A percentile compares a stretch with the other conserved stretches of the same genome.
Evolutionary conservation across 1,140 invertebrate species (phyloP).

Genomic region (Hermetia illucens): DNA sequence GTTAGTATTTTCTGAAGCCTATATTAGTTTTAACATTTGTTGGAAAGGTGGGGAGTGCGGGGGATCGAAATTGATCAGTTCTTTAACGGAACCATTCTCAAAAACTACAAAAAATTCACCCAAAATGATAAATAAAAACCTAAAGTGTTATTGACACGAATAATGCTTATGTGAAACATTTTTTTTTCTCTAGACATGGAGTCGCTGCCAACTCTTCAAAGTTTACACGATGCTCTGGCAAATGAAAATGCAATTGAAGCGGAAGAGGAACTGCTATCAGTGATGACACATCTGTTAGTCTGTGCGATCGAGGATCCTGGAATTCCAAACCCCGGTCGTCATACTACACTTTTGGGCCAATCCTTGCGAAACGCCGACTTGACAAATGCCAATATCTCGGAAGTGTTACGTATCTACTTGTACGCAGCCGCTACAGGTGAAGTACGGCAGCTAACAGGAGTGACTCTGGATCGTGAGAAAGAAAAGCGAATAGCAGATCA

Average conservation of each 20-base stretch:
- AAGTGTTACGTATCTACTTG: conserved; percentile 79
- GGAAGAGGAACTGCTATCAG: conserved; percentile 74
- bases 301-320: conserved; percentile 92
- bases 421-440: conserved; percentile 75
- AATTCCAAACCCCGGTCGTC: conserved; percentile 72
- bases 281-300: conserved; percentile 78
- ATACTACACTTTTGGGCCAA: conserved; percentile 78
- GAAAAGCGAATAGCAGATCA: conserved; percentile 65
- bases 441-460: conserved; percentile 61
- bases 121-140: too few species aligned
- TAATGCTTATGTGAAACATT: too few species aligned
- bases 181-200: conserved; percentile 55
- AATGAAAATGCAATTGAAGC: conserved; percentile 55
- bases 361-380: conserved; percentile 84
- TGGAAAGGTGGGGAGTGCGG: too few species aligned
- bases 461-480: conserved; percentile 59
- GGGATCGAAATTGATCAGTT: too few species aligned
- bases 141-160: too few species aligned
- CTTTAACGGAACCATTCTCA: too few species aligned
- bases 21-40: too few species aligned
- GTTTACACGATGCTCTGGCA: conserved; percentile 70
- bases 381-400: conserved; percentile 80
- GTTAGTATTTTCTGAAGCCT: too few species aligned
- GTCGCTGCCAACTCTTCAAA: conserved; percentile 69
- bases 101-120: too few species aligned